A percentile compares a stretch with the other conserved stretches of the same genome.
phyloP scores from a whole-genome alignment of 2,797 vertebrate genomes.

The Premnoplex brunnescens region DNA sequence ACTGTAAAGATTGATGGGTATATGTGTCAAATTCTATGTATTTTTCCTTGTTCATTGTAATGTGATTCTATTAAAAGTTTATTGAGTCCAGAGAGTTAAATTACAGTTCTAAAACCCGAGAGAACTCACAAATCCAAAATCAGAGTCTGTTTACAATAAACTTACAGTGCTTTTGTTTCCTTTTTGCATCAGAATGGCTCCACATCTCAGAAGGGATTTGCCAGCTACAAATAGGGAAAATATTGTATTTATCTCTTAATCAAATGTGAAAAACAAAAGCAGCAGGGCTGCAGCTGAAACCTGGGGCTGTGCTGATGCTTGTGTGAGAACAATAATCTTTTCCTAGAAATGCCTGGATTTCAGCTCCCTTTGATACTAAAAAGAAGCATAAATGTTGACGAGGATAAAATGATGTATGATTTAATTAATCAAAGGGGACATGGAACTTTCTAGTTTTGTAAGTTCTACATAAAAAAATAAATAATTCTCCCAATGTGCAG shows the following conservation, averaged over 20 bases:
- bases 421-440: neutral
- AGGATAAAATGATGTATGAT: neutral
- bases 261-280: conserved; percentile 18
- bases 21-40: neutral
- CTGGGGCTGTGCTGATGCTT: neutral
- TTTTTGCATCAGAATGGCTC: neutral
- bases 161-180: neutral
- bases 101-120: neutral
- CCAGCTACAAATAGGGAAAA: neutral
- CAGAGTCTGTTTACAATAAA: neutral
- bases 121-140: neutral
- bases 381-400: neutral
- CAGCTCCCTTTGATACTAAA: neutral
- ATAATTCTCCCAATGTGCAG: neutral
- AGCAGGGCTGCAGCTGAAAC: neutral
- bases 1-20: neutral
- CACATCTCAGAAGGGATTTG: conserved; percentile 8
- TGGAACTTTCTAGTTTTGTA: neutral
- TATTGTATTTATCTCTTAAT: conserved; percentile 33
- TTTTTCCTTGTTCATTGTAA: neutral
- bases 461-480: neutral
- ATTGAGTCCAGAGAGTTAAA: neutral
- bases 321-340: neutral
- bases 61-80: neutral
- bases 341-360: neutral